Conservation (phyloP, 2,888 invertebrate genomes). For the Pseudococcus jackbeardsleyi region DNA sequence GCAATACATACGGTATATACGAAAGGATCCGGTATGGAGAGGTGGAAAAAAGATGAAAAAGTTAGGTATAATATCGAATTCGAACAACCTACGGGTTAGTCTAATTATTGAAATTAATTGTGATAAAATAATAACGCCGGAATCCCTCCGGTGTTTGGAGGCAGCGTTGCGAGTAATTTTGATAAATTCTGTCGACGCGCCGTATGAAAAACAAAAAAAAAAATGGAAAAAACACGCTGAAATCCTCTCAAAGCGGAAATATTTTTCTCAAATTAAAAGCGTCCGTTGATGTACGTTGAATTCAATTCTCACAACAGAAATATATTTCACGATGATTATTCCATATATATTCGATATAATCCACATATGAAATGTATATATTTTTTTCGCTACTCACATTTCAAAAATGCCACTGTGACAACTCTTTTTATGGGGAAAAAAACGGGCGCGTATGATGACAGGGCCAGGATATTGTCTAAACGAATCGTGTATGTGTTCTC, state of each 20-base stretch:
- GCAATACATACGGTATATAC: neutral
- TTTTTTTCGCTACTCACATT: constrained; percentile 20
- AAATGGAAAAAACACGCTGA: constrained; percentile 24
- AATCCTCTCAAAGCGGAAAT: constrained; percentile 28
- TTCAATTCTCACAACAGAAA: constrained; percentile 39
- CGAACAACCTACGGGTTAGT: constrained; percentile 18
- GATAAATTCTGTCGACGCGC: constrained; percentile 19
- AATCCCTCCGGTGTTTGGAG: constrained; percentile 6
- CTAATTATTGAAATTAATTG: constrained; percentile 37
- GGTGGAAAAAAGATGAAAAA: neutral
- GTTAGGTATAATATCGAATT: neutral
- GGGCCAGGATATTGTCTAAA: constrained; percentile 48
- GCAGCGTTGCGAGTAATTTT: constrained; percentile 35
- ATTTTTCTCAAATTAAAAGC: constrained; percentile 45
- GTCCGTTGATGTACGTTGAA: constrained; percentile 19
- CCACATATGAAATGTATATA: constrained; percentile 31
- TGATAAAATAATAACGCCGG: constrained; percentile 3
- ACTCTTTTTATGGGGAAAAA: neutral
- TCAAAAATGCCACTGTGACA: constrained; percentile 22
- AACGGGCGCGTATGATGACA: constrained; percentile 8
- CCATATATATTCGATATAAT: constrained; percentile 41
- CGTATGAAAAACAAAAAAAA: neutral
- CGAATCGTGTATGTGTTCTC: constrained; percentile 21
- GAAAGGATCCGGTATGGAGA: neutral
- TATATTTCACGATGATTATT: constrained; percentile 28